These are phyloP conservation scores for Scortum barcoo DNA, from an alignment of 2,113 vertebrate species.

Conservation along the genomic window DNA sequence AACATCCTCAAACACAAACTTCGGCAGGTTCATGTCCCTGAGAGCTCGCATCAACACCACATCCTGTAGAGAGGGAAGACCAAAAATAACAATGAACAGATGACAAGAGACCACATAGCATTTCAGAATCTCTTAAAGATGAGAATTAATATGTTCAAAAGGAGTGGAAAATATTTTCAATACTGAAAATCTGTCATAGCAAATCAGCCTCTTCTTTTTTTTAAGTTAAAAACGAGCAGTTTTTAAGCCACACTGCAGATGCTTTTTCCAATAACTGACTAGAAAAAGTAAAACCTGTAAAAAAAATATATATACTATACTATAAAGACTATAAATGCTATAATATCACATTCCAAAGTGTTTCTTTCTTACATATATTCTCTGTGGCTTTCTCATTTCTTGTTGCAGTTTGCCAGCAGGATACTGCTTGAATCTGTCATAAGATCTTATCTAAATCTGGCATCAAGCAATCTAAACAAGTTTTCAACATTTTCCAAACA, in stretches of 20 bases:
- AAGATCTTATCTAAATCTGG: not conserved
- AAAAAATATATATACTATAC: too few species aligned
- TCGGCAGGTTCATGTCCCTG: constrained; percentile 97
- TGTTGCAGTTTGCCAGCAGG: not conserved
- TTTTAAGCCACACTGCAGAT: not conserved
- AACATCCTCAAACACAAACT: constrained; percentile 97
- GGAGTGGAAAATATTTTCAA: not conserved
- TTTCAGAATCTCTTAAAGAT: not conserved
- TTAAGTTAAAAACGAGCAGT: not conserved
- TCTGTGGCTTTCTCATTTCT: not conserved
- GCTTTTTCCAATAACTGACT: not conserved
- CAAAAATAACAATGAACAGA: not conserved
- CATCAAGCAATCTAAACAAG: not conserved
- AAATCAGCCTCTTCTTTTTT: not conserved
- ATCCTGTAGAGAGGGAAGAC: constrained; percentile 83
- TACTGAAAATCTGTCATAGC: not conserved
- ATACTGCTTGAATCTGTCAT: not conserved
- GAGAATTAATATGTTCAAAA: not conserved
- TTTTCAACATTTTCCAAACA: not conserved
- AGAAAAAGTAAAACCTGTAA: not conserved
- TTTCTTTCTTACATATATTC: not conserved
- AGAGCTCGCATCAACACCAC: constrained; percentile 96
- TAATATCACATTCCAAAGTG: not conserved
- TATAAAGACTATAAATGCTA: too few species aligned
- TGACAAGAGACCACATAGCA: not conserved